These are phyloP conservation scores for Eubucco bourcierii DNA, from an alignment of 2,113 vertebrate species.

Conservation along the genomic window DNA sequence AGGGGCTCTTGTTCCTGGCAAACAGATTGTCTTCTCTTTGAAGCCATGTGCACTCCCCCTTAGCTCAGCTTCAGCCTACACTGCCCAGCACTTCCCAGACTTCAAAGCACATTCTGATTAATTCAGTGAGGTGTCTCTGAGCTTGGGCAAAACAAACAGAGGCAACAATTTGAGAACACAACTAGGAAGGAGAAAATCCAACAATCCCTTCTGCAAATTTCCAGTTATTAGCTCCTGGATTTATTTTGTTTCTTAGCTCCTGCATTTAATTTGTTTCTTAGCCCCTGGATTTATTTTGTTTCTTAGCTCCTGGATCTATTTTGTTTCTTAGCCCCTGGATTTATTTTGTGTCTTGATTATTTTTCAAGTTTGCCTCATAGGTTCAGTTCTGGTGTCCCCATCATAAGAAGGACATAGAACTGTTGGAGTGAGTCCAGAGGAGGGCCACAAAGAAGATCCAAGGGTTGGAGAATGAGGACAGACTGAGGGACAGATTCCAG, in stretches of 20 bases:
- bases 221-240: background rate
- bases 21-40: background rate
- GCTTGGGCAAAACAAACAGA: background rate
- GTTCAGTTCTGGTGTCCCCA: background rate
- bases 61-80: conserved; percentile 10
- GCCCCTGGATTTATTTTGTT: too few relatives aligned
- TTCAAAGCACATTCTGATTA: background rate
- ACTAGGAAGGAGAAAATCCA: background rate
- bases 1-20: conserved; percentile 44
- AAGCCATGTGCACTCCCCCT: background rate
- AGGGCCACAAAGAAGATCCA: too few relatives aligned
- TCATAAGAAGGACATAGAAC: too few relatives aligned
- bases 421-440: too few relatives aligned
- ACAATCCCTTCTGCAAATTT: background rate
- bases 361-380: background rate
- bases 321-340: background rate
- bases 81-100: background rate
- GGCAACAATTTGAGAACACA: background rate
- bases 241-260: background rate
- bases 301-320: background rate
- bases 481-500: too few relatives aligned
- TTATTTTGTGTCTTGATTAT: background rate
- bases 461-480: too few relatives aligned
- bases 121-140: background rate
- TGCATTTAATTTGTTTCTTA: background rate